A percentile compares a stretch with the other conserved stretches of the same genome.
Conservation (phyloP, 2,888 invertebrate species). For the Germaria angustata region DNA sequence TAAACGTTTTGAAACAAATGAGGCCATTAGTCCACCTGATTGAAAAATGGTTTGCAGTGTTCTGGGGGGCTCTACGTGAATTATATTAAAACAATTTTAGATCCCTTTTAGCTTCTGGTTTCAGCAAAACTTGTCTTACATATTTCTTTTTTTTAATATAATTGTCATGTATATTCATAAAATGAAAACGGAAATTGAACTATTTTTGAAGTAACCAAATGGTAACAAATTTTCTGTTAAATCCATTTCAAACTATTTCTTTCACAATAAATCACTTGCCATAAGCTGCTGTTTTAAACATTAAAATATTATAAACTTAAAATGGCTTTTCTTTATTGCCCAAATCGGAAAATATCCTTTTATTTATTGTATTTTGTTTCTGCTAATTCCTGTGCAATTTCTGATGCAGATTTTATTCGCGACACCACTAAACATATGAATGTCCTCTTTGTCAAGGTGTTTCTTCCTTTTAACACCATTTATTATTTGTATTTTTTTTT, state of each 20-base stretch:
- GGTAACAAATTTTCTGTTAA: background rate
- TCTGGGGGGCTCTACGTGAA: no score
- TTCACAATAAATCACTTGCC: slow-evolving; percentile 19
- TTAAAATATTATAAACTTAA: background rate
- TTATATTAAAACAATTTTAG: no score
- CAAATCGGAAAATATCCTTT: background rate
- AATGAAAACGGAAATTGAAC: slow-evolving; percentile 40
- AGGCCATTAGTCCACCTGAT: no score
- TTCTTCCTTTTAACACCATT: background rate
- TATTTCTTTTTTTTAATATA: background rate
- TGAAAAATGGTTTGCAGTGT: no score
- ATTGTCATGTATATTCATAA: background rate
- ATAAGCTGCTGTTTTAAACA: background rate
- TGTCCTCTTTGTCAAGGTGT: slow-evolving; percentile 36
- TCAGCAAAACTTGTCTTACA: no score
- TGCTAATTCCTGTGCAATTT: slow-evolving; percentile 47
- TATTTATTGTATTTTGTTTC: slow-evolving; percentile 18
- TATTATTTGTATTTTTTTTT: background rate
- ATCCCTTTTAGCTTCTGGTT: no score
- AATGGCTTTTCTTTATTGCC: background rate
- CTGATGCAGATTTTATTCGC: slow-evolving; percentile 14
- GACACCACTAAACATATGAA: slow-evolving; percentile 55
- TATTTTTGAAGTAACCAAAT: slow-evolving; percentile 4
- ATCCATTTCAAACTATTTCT: background rate
- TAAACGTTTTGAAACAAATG: no score